Percentiles rank a stretch among this genome's conserved stretches.
Conservation (phyloP, 2,888 invertebrate species). For the Norana najaformis region DNA sequence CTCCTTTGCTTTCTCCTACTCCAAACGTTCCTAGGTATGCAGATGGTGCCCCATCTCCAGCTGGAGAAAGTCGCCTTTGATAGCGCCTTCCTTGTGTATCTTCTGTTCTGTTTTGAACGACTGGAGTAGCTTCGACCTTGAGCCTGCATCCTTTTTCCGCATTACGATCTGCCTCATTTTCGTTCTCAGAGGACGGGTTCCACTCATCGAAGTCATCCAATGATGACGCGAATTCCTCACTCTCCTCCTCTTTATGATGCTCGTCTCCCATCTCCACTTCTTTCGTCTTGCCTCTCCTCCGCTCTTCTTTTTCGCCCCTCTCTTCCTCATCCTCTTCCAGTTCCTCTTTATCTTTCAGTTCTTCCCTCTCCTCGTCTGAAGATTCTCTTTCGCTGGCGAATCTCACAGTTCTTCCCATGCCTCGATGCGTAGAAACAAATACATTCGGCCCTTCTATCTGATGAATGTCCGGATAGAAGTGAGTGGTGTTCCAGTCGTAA, state of each 20-base stretch:
- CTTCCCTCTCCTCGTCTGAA: slow-evolving; percentile 2
- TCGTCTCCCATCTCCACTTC: not conserved
- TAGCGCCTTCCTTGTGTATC: not conserved
- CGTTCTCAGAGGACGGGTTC: not conserved
- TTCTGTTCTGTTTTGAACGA: not conserved
- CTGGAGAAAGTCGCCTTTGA: not conserved
- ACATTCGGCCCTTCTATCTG: not conserved
- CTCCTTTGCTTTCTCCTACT: not conserved
- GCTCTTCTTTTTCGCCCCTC: not conserved
- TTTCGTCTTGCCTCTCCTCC: not conserved
- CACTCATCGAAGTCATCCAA: not conserved
- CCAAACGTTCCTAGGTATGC: not conserved
- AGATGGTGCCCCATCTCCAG: not conserved
- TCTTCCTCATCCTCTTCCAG: not conserved
- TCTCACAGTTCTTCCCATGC: not conserved
- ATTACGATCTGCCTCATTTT: not conserved
- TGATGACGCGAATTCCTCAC: not conserved
- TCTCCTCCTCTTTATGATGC: not conserved
- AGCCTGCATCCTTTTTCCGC: not conserved
- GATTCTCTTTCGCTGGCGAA: not conserved
- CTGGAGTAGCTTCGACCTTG: not conserved
- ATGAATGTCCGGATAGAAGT: slow-evolving; percentile 19
- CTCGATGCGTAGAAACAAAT: not conserved
- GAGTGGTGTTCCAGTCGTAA: slow-evolving; percentile 21
- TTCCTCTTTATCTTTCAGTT: not conserved